These are phyloP conservation scores for Bathynomus jamesi DNA, from an alignment of 1,140 invertebrate species.

Conservation along the genomic window DNA sequence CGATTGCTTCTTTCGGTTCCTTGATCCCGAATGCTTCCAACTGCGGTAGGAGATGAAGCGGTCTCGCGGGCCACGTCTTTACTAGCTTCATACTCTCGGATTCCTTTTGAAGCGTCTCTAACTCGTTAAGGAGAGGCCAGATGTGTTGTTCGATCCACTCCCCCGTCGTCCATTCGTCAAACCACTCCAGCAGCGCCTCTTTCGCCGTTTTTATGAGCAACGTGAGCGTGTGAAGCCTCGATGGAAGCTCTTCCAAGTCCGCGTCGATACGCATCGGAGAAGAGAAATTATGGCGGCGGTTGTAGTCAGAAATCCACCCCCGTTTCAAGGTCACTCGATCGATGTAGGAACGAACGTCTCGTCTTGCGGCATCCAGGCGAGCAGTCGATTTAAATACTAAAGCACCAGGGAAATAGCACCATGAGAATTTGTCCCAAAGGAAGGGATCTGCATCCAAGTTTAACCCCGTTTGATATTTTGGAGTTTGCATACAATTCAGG, in stretches of 20 bases:
- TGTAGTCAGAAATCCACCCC: conserved; percentile 74
- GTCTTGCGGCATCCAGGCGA: conserved; percentile 49
- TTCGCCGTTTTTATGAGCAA: conserved; percentile 54
- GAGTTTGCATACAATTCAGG: conserved; percentile 48
- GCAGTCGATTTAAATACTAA: conserved; percentile 53
- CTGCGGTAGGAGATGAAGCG: conserved; percentile 43
- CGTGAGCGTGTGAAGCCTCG: conserved; percentile 41
- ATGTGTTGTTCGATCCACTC: conserved; percentile 67
- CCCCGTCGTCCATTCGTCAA: conserved; percentile 61
- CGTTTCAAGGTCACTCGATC: conserved; percentile 38
- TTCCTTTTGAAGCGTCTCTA: conserved; percentile 50
- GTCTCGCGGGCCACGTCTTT: conserved; percentile 52
- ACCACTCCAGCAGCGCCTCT: conserved; percentile 57
- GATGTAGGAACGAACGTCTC: conserved; percentile 41
- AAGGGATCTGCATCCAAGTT: conserved; percentile 52
- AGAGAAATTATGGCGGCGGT: conserved; percentile 65
- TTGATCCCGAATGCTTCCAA: conserved; percentile 33
- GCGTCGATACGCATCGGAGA: conserved; percentile 63
- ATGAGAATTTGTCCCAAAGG: conserved; percentile 52
- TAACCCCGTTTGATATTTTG: conserved; percentile 38
- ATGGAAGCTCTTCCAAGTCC: conserved; percentile 55
- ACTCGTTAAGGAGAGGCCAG: conserved; percentile 49
- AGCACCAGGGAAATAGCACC: conserved; percentile 52
- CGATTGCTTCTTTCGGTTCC: conserved; percentile 13
- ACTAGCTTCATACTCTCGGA: conserved; percentile 49